phyloP scores from a whole-genome alignment of 1,140 invertebrate genomes.

The Platyscapa corneri region DNA sequence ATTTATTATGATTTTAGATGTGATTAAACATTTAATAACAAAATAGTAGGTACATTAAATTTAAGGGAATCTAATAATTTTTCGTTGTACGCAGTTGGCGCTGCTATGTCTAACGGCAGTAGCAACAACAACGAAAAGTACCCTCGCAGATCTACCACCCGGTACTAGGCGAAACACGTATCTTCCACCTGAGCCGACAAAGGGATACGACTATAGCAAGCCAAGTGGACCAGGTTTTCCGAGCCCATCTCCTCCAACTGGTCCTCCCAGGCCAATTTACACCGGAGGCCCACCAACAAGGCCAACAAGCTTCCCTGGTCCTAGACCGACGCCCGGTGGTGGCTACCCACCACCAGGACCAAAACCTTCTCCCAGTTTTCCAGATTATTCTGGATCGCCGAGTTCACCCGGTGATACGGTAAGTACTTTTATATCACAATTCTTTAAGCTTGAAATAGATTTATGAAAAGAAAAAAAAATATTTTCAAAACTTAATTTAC shows the following conservation, averaged over 20 bases:
- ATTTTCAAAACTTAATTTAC: no score
- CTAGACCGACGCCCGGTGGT: conserved; percentile 55
- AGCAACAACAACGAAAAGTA: conserved; percentile 59
- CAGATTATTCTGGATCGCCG: conserved; percentile 63
- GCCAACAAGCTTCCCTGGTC: conserved; percentile 40
- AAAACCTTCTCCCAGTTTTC: conserved; percentile 63
- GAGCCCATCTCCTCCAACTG: conserved; percentile 51
- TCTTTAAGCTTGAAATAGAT: not conserved
- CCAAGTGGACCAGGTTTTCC: conserved; percentile 67
- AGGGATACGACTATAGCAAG: conserved; percentile 78
- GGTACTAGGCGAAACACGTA: conserved; percentile 77
- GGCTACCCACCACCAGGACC: conserved; percentile 61
- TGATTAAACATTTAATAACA: no score
- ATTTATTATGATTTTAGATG: no score
- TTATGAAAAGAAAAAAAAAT: no score
- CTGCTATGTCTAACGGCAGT: conserved; percentile 66
- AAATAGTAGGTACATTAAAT: no score
- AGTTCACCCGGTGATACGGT: conserved; percentile 55
- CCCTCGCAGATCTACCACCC: conserved; percentile 67
- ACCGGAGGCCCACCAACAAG: conserved; percentile 3
- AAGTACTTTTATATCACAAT: not conserved
- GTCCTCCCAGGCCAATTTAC: conserved; percentile 46
- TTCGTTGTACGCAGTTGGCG: conserved; percentile 58
- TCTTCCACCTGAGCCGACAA: conserved; percentile 78
- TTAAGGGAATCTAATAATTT: not conserved